phyloP scores from a whole-genome alignment of 2,797 vertebrate genomes.

The Chloroceryle inda region DNA sequence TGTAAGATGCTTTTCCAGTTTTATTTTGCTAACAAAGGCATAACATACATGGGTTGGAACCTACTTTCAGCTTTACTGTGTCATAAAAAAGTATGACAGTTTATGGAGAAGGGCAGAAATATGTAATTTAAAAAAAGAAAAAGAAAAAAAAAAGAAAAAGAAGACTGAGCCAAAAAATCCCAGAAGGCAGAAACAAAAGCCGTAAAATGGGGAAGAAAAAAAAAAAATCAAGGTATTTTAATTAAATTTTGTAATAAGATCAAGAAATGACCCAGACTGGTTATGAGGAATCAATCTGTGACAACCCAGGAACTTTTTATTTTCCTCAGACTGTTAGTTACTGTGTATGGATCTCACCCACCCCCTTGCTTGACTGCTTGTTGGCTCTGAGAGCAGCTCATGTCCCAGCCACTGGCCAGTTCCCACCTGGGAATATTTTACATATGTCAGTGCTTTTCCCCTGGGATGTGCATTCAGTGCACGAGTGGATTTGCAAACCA shows the following conservation, averaged over 20 bases:
- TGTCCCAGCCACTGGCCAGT: background rate
- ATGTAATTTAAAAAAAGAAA: background rate
- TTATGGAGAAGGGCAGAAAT: background rate
- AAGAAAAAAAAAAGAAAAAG: background rate
- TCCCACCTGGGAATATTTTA: background rate
- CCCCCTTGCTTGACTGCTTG: background rate
- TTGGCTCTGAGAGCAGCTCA: background rate
- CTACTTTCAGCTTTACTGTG: background rate
- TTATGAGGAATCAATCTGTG: background rate
- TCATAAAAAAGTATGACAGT: background rate
- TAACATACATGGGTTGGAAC: background rate
- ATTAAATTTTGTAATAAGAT: constrained; percentile 4
- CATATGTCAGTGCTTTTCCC: background rate
- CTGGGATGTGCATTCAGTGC: background rate
- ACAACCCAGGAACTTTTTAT: background rate
- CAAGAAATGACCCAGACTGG: background rate
- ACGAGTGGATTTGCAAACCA: background rate
- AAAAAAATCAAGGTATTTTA: background rate
- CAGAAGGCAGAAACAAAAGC: background rate
- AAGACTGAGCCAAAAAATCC: background rate
- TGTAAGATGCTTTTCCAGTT: constrained; percentile 6
- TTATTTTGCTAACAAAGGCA: constrained; percentile 23
- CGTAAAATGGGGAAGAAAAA: background rate
- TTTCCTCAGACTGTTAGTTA: background rate
- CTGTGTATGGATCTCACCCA: background rate